Percentiles rank a stretch among this genome's conserved stretches.
phyloP scores from a whole-genome alignment of 1,140 invertebrate genomes.

The Scylla paramamosain region DNA sequence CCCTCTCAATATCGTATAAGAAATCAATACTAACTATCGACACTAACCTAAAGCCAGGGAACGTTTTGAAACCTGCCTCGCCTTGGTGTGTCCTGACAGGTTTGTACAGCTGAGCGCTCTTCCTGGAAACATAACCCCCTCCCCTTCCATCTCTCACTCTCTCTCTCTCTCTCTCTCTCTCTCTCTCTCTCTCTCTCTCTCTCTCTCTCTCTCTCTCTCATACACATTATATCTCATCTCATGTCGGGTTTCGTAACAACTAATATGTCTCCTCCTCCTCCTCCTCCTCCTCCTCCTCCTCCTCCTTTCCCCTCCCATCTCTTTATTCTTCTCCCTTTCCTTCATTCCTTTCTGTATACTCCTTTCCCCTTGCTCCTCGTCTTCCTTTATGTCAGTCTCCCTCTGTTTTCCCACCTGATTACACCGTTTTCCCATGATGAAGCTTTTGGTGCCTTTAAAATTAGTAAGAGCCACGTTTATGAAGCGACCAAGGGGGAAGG shows the following conservation, averaged over 20 bases:
- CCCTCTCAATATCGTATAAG: too few species aligned
- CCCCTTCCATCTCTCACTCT: background rate
- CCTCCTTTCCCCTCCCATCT: background rate
- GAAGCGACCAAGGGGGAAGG: background rate
- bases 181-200: background rate
- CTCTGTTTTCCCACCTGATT: background rate
- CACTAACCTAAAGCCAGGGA: too few species aligned
- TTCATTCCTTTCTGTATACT: background rate
- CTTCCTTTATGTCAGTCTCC: too few species aligned
- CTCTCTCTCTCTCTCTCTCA: background rate
- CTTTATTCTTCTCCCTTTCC: background rate
- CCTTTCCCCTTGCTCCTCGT: background rate
- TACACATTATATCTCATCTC: background rate
- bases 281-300: too few species aligned
- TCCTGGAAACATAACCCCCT: background rate
- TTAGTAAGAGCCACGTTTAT: background rate
- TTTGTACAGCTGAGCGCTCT: background rate
- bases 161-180: background rate
- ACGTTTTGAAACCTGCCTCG: too few species aligned
- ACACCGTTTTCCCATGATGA: background rate
- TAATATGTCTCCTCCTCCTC: background rate
- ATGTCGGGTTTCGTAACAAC: background rate
- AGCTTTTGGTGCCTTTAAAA: background rate
- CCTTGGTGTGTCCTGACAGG: background rate
- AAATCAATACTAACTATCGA: too few species aligned